phyloP scores from a whole-genome alignment of 1,140 invertebrate species.

The Apis laboriosa region DNA sequence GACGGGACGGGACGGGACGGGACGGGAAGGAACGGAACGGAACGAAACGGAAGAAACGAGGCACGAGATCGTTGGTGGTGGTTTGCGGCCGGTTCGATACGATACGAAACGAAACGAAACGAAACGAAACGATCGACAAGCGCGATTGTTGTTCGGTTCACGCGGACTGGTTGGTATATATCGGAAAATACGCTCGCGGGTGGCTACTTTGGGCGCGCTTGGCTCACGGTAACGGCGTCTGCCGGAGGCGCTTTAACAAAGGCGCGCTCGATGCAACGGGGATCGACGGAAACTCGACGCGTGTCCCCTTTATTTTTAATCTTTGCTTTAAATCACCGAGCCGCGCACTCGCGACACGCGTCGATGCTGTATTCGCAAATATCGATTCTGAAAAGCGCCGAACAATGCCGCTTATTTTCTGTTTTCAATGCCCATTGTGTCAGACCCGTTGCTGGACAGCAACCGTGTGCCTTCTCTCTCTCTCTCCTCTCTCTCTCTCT shows the following conservation, averaged over 20 bases:
- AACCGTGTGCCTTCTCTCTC: conserved; percentile 39
- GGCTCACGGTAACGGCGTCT: conserved; percentile 24
- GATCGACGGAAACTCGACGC: conserved; percentile 57
- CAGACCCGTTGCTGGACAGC: conserved; percentile 66
- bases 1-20: neutral
- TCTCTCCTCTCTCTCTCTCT: neutral
- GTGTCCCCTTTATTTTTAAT: conserved; percentile 76
- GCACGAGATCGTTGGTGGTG: neutral
- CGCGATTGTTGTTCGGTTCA: conserved; percentile 58
- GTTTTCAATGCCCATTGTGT: conserved; percentile 79
- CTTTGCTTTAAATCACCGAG: conserved; percentile 75
- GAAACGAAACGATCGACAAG: conserved; percentile 49
- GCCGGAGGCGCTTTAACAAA: conserved; percentile 49
- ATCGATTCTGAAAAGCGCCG: conserved; percentile 80
- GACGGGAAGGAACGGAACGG: neutral
- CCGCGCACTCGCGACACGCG: conserved; percentile 63
- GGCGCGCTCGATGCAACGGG: conserved; percentile 29
- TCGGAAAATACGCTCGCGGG: conserved; percentile 43
- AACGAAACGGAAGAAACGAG: conserved; percentile 7
- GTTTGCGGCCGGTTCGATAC: conserved; percentile 11
- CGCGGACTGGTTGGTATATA: conserved; percentile 38
- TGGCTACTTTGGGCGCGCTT: conserved; percentile 53
- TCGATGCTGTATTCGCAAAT: conserved; percentile 79
- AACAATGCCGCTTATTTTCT: conserved; percentile 80
- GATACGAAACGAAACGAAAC: no score